Conservation (phyloP, 2,888 invertebrate species). For the Temnothorax ravouxi region DNA sequence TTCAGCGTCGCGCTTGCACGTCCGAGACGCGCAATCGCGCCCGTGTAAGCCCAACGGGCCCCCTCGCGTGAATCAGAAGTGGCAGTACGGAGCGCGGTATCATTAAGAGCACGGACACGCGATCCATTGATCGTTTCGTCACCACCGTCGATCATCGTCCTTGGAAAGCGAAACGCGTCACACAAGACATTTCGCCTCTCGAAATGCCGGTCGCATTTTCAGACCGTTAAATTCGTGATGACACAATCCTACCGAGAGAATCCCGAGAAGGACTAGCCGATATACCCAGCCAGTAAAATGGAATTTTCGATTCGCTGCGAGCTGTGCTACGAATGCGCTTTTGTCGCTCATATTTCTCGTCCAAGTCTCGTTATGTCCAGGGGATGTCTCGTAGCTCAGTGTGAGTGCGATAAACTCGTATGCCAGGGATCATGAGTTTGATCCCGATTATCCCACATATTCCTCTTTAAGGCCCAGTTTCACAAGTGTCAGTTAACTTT, state of each 20-base stretch:
- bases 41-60: background rate
- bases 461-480: too few species aligned
- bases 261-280: background rate
- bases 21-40: background rate
- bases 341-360: background rate
- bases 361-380: too few species aligned
- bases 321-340: background rate
- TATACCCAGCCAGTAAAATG: too few species aligned
- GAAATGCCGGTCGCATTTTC: constrained; percentile 18
- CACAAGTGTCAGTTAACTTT: too few species aligned
- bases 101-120: background rate
- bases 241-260: background rate
- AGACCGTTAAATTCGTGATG: constrained; percentile 5
- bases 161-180: constrained; percentile 73
- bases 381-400: too few species aligned
- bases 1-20: background rate
- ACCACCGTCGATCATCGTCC: constrained; percentile 58
- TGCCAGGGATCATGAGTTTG: too few species aligned
- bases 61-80: constrained; percentile 4
- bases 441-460: too few species aligned
- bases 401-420: too few species aligned
- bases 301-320: background rate
- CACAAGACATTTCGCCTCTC: background rate
- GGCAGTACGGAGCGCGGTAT: too few species aligned
- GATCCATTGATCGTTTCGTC: constrained; percentile 63